phyloP scores from a whole-genome alignment of 1,140 invertebrate genomes.

The Conus ventricosus region DNA sequence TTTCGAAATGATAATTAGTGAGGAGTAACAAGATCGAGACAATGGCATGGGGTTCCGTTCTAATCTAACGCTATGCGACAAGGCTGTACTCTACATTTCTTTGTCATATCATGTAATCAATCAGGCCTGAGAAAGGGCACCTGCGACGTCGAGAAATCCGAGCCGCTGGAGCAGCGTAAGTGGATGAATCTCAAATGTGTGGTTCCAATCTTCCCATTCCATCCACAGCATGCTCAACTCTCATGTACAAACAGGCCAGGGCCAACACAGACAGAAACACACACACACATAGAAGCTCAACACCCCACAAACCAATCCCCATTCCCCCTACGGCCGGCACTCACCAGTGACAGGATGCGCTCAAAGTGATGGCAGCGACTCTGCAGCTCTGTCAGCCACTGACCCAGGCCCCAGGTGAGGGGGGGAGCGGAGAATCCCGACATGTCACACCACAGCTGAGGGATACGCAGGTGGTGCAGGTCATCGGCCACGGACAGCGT shows the following conservation, averaged over 20 bases:
- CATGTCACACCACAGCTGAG: conserved; percentile 68
- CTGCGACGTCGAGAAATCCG: no score
- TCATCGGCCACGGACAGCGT: conserved; percentile 71
- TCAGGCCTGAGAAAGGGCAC: no score
- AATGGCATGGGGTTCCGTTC: no score
- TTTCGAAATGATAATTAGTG: no score
- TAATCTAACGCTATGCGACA: no score
- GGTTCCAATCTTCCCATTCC: no score
- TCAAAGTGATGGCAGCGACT: conserved; percentile 72
- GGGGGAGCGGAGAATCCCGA: conserved; percentile 68
- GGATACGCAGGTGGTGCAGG: conserved; percentile 70
- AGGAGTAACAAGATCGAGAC: no score
- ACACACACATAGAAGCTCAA: neutral
- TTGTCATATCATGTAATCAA: no score
- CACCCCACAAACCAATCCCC: neutral
- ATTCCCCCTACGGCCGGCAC: neutral
- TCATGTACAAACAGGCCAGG: neutral
- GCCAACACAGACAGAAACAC: neutral
- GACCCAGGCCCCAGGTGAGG: conserved; percentile 61
- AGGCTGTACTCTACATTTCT: no score
- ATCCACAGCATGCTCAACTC: no score
- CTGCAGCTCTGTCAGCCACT: conserved; percentile 70
- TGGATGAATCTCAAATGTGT: no score
- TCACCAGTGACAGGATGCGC: conserved; percentile 68
- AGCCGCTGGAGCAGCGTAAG: no score